Base-by-base conservation (phyloP, 2,113 vertebrate species). In the Charadrius vociferus region DNA sequence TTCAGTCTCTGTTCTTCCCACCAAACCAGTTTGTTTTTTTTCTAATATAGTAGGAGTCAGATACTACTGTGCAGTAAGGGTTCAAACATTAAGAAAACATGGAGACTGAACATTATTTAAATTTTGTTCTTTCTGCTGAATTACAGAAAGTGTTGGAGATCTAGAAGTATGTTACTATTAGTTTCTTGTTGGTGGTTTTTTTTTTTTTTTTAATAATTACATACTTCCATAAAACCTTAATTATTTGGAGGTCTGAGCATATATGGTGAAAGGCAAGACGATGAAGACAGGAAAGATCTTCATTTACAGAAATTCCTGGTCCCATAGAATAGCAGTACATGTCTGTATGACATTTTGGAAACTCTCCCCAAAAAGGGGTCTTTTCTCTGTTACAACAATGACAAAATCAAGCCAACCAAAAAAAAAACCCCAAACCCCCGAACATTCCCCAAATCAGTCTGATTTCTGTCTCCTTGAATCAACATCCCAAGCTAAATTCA, bases 1-100 rank as follows among this genome's bases (percentile, higher is more conserved):
- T 62, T 56, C 39, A 47, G 14, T 67, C 43, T 88, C 81, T 49
- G 15, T 95, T 96, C 43, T 95, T 95, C 62, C 37, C 53, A 18
- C 21, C n/a, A 91, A 90, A 45, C 21, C n/a, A 72, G 14, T 81
- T 95, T 71, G 52, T 52, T 96, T 85, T 52, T 96, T 85, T 96
- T 95, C 47, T 93, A 24, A 45, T 72, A 66, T 27, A 65, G 3
- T 79, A 63, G 47, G 56, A 95, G 47, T 95, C 84, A 90, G 82
- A 95, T 82, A 86, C 52, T 61, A 59, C 37, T 74, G 62, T n/a
- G 2, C 49, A 70, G 29, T 53, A 72, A 74, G 68, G 73, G 58
- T 53, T 61, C 52, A 93, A 96, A 92, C 3, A 5, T 89, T 91
- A 95, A 90, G 72, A 94, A 91, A 88, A 80, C 72, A 50, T 59